Evolutionary conservation across 1,140 invertebrate species (phyloP), one percentile per base, ranked within the genome.

Genomic region (Paramacrobiotus metropolitanus): DNA sequence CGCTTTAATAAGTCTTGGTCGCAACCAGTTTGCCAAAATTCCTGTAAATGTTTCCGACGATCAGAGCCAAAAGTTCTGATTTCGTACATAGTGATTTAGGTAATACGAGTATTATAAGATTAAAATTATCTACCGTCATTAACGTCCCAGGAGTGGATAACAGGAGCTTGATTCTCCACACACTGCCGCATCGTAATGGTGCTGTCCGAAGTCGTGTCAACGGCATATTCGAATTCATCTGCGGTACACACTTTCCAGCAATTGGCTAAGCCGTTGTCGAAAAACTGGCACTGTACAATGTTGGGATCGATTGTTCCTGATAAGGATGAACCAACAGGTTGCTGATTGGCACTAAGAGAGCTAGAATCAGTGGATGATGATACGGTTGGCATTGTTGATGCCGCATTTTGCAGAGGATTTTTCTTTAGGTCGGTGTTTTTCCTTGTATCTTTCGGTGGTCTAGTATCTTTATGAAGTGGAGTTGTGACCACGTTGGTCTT

Each of bases 221-320:
- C 24, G 24, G 15, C 48, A 4, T 28, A 55, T 24, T 55, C 15
- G 48, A 55, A 55, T 24, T 55, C 48, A 24, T 55, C 48, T 15
- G 4, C 24, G 15, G 48, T 55, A 24, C 48, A 55, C 15, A 15
- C 48, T 15, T 24, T 15, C 48, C 15, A 28, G 28, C 48, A 55
- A 24, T 55, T 55, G 48, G 24, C 15, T 15, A 55, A 55, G 15
- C 48, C 48, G 15, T 4, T 20, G 24, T 55, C 48, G 24, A 55
- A 55, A 24, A 55, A 55, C 48, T 55, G 48, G 48, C 48, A 55
- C 28, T 55, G 48, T 24, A 55, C 48, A 24, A 55, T 24, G 24
- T 55, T 55, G 15, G 48, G 48, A 24, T 55, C 48, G 15, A 55
- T 15, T 9, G 48, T 20, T 9, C 48, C 48, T 28, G 48, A 9